Evolutionary conservation across 2,888 invertebrate species (phyloP), one percentile per base, ranked within the genome.

Genomic region (Zygaena filipendulae): DNA sequence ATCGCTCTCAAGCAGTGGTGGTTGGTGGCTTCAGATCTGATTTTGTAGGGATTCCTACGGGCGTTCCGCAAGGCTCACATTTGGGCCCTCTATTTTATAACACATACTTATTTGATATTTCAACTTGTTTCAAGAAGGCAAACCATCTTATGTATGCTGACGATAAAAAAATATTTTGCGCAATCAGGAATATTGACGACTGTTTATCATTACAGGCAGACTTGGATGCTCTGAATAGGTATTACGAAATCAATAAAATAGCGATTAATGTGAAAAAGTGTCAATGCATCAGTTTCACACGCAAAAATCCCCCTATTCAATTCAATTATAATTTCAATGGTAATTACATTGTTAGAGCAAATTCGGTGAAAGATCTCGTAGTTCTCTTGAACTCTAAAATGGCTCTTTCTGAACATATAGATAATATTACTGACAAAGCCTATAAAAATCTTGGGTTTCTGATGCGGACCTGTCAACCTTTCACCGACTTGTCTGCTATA

Each of bases 11-110:
- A 13, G 32, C 29, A 6, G 42, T 42, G 1, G 34, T 32, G 1
- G 2, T 36, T 0, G 34, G 30, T 11, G 38, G 36, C 2, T 28
- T 21, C 19, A 9, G 25, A 7, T 39, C 39, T 6, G 21, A 36
- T 9, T 34, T 21, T 11, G 23, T 36, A 3, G 5, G 11, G n/a
- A 14, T 37, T 4, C 30, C 31, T 38, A 1, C 27, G 7, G 27
- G 24, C 5, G 31, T 32, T 6, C 36, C 28, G 2, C 35, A 40
- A 23, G 36, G 33, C 4, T 39, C 39, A 4, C 30, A 27, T 14
- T n/a, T 32, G 8, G 23, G 19, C 11, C 25, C 13, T 3, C 13
- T 30, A 7, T 11, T 30, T 3, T 23, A 29, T 21, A 24, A 27
- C 13, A 28, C 18, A 6, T 33, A 29, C 18, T 6, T 33, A 3